A percentile compares a stretch with the other conserved stretches of the same genome.
Evolutionary conservation across 2,888 invertebrate genomes (phyloP).

Genomic region (Spodoptera exigua): DNA sequence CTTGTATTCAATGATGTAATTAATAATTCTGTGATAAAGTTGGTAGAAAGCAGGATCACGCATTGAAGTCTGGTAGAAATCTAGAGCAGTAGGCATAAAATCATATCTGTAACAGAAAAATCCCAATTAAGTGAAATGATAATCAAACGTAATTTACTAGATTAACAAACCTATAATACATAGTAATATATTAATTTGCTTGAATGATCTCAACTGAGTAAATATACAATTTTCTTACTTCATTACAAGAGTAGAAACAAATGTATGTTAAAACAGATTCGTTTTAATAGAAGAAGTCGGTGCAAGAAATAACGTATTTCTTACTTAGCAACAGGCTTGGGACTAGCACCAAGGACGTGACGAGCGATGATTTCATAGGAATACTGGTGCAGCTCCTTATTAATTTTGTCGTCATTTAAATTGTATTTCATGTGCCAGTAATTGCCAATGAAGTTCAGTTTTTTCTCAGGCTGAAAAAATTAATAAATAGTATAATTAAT

Average conservation of each 20-base stretch:
- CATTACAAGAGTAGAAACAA: no score
- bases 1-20: slow-evolving; percentile 90
- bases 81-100: slow-evolving; percentile 88
- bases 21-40: slow-evolving; percentile 90
- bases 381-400: slow-evolving; percentile 76
- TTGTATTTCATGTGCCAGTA: slow-evolving; percentile 89
- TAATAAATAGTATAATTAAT: no score
- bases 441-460: slow-evolving; percentile 87
- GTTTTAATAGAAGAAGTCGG: no score
- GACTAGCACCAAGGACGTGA: slow-evolving; percentile 76
- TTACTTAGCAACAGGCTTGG: slow-evolving; percentile 69
- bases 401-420: slow-evolving; percentile 72
- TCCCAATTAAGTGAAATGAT: no score
- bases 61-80: slow-evolving; percentile 90
- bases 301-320: no score
- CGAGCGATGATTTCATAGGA: slow-evolving; percentile 90
- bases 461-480: slow-evolving; percentile 74
- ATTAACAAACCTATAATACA: no score
- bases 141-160: no score
- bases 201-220: no score
- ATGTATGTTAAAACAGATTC: no score
- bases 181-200: no score
- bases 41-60: slow-evolving; percentile 93
- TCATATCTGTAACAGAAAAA: slow-evolving; percentile 68
- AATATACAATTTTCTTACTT: no score